These are phyloP conservation scores for Syrmaticus mikado DNA, from an alignment of 2,113 vertebrate genomes.

Conservation along the genomic window DNA sequence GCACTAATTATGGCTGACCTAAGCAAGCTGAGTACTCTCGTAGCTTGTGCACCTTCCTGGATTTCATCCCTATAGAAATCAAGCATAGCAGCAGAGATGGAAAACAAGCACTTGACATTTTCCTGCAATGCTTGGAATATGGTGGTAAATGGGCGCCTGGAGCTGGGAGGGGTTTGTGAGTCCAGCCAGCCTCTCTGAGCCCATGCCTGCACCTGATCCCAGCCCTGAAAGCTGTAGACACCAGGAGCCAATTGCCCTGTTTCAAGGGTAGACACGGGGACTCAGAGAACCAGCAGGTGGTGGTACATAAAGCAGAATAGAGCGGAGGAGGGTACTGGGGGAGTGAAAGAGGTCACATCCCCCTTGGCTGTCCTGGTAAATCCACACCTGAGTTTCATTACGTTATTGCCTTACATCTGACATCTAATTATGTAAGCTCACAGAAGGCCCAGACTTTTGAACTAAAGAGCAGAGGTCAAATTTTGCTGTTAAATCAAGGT, in stretches of 20 bases:
- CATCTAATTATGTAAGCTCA: constrained; percentile 45
- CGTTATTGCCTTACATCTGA: background rate
- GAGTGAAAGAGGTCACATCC: background rate
- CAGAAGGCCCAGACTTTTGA: constrained; percentile 38
- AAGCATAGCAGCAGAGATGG: background rate
- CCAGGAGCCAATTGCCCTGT: background rate
- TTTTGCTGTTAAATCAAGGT: constrained; percentile 56
- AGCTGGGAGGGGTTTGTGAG: background rate
- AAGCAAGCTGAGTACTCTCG: fast-evolving
- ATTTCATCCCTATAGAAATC: background rate
- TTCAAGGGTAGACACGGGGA: background rate
- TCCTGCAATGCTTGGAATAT: background rate
- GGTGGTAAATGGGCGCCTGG: fast-evolving
- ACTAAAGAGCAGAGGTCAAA: constrained; percentile 49
- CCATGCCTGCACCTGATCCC: background rate
- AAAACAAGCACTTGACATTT: background rate
- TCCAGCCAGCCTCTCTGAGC: background rate
- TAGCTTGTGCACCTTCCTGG: background rate
- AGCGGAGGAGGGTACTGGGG: background rate
- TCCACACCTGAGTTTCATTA: constrained; percentile 61
- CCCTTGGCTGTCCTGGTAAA: background rate
- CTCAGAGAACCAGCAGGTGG: background rate
- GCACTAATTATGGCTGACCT: fast-evolving
- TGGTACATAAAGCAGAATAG: background rate
- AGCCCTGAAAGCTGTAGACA: background rate